phyloP scores from a whole-genome alignment of 2,113 vertebrate species.

The Acrocephalus kingi region DNA sequence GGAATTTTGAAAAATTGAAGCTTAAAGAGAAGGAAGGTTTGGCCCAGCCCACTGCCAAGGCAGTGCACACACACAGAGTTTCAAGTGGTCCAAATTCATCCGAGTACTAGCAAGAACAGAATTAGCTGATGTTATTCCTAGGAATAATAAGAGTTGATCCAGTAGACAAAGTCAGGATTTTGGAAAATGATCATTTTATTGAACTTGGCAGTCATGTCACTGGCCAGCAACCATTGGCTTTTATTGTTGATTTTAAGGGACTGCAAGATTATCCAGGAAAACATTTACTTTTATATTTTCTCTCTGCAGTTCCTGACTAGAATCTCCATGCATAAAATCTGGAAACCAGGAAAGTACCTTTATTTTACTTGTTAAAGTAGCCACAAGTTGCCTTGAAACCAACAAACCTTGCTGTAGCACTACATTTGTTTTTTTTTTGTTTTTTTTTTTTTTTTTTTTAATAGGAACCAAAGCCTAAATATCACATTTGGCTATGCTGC shows the following conservation, averaged over 20 bases:
- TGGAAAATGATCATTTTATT: not conserved
- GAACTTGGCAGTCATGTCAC: not conserved
- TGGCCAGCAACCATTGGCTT: not conserved
- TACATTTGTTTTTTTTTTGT: not conserved
- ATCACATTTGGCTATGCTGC: conserved; percentile 59
- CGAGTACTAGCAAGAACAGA: not conserved
- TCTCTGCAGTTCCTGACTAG: not conserved
- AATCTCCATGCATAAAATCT: not conserved
- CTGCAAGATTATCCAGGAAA: not conserved
- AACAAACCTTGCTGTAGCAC: not conserved
- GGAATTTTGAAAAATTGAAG: not conserved
- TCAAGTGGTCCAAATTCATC: not conserved
- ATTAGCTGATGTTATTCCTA: not conserved
- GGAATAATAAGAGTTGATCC: not conserved
- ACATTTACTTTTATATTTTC: not conserved
- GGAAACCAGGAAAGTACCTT: not conserved
- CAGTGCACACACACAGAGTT: not conserved
- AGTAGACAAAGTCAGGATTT: not conserved
- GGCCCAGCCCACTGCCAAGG: not conserved
- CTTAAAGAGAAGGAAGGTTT: not conserved
- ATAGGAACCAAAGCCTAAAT: conserved; percentile 49
- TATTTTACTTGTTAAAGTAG: not conserved
- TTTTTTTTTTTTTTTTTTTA: not conserved
- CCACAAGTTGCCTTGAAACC: not conserved
- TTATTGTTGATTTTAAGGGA: not conserved